Evolutionary conservation across 2,113 vertebrate species (phyloP).

Genomic region (Upupa epops): DNA sequence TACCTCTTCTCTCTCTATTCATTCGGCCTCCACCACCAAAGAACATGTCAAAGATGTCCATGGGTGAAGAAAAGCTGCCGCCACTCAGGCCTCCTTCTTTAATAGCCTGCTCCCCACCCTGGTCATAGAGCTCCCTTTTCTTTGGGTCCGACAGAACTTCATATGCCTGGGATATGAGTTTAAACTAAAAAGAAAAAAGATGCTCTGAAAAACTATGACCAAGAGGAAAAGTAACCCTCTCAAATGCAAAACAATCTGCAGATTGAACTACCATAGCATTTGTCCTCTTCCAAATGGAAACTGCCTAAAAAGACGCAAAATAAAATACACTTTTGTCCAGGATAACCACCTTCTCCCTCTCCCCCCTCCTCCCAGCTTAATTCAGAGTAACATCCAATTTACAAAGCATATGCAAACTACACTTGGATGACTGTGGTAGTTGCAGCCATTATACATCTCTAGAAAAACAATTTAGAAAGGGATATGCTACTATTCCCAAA

Average conservation of each 20-base stretch:
- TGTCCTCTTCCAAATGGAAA: background rate
- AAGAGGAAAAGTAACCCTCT: conserved; percentile 44
- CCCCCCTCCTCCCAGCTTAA: background rate
- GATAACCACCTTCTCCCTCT: background rate
- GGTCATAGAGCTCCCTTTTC: conserved; percentile 95
- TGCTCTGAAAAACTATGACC: conserved; percentile 62
- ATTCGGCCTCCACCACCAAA: conserved; percentile 95
- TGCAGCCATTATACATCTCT: background rate
- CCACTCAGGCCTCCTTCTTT: conserved; percentile 91
- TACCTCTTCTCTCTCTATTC: conserved; percentile 94
- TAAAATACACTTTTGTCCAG: background rate
- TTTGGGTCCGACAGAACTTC: conserved; percentile 95
- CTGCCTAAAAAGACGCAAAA: background rate
- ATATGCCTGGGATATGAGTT: conserved; percentile 97
- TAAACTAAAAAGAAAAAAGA: conserved; percentile 85
- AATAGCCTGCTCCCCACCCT: conserved; percentile 96
- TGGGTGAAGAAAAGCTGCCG: conserved; percentile 87
- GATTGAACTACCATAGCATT: background rate
- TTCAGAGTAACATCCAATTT: background rate
- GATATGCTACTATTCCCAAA: background rate
- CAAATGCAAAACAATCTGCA: background rate
- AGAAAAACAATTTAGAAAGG: background rate
- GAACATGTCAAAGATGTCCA: conserved; percentile 99
- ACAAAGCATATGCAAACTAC: background rate
- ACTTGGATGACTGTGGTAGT: rapidly evolving